Evolutionary conservation across 2,797 vertebrate species (phyloP).

Genomic region (Halcyon badia): DNA sequence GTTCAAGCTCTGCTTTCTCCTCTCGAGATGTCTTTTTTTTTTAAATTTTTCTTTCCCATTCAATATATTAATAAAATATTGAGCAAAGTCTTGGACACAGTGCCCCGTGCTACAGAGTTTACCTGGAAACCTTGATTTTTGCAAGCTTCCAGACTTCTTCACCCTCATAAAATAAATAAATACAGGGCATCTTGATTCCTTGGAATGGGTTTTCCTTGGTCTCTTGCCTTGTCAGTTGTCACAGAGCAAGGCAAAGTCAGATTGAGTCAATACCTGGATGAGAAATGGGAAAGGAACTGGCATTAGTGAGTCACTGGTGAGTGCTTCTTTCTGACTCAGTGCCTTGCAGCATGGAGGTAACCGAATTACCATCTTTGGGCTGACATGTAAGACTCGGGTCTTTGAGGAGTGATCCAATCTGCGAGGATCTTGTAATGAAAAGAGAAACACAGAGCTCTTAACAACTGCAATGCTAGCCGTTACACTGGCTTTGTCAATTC

Average conservation of each 20-base stretch:
- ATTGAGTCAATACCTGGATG: background rate
- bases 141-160: background rate
- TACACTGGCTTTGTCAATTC: background rate
- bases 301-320: background rate
- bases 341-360: background rate
- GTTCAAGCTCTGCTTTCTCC: background rate
- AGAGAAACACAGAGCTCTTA: background rate
- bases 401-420: background rate
- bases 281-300: background rate
- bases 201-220: background rate
- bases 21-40: background rate
- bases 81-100: background rate
- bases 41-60: background rate
- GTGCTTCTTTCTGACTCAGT: background rate
- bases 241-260: background rate
- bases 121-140: background rate
- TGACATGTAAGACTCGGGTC: rapidly evolving
- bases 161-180: background rate
- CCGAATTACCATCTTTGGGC: background rate
- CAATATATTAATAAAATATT: background rate
- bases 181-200: background rate
- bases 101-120: background rate
- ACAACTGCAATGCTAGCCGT: background rate
- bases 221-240: background rate
- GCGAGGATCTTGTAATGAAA: background rate